Evolutionary conservation across 2,113 vertebrate genomes (phyloP).

Genomic region (Erpornis zantholeuca): DNA sequence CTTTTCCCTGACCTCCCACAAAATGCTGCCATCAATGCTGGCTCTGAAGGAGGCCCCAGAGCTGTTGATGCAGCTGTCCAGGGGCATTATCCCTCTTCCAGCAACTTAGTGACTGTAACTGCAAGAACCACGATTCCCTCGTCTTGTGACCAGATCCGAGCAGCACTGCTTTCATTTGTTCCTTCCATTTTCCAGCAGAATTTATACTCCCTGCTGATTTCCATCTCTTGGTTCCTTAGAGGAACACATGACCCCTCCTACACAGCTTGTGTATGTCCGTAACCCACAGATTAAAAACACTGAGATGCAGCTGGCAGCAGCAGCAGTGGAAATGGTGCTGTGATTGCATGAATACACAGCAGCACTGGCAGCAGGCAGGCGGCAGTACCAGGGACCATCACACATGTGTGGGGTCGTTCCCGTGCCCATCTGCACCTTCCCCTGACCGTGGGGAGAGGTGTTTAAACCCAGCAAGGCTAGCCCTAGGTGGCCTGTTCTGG

Average conservation of each 20-base stretch:
- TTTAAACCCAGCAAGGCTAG: not conserved
- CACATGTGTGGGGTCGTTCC: not conserved
- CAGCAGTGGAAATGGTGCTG: conserved; percentile 9
- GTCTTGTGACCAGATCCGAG: not conserved
- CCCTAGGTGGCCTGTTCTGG: not conserved
- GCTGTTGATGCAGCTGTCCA: not conserved
- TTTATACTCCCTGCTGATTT: not conserved
- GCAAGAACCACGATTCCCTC: not conserved
- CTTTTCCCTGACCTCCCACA: not conserved
- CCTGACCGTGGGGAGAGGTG: too few species aligned
- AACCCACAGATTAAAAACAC: conserved; percentile 9
- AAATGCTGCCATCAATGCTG: not conserved
- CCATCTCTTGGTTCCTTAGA: not conserved
- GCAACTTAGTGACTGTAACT: not conserved
- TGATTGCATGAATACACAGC: not conserved
- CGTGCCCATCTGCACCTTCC: accelerated
- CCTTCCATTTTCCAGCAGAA: not conserved
- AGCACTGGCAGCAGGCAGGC: not conserved
- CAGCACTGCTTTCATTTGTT: accelerated
- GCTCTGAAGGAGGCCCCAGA: not conserved
- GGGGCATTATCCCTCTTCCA: not conserved
- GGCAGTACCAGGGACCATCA: too few species aligned
- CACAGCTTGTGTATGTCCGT: not conserved
- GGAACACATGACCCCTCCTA: not conserved
- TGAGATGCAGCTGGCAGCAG: not conserved